Conservation (phyloP, 2,113 vertebrate genomes). For the Alces alces region DNA sequence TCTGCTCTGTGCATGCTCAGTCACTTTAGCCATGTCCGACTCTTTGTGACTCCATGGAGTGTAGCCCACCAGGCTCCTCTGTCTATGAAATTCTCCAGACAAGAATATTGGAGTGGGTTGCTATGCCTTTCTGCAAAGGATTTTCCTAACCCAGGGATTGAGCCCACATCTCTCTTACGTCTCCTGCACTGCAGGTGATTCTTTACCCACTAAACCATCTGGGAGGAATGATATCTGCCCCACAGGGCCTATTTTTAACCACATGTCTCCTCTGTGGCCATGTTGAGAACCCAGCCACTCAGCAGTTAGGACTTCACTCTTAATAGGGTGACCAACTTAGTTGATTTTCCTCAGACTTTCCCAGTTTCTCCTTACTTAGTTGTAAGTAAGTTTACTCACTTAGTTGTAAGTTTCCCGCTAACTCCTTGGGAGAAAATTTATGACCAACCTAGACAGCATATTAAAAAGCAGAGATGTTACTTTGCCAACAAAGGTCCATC, state of each 20-base stretch:
- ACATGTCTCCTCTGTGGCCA: background rate
- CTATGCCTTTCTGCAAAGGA: background rate
- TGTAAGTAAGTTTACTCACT: background rate
- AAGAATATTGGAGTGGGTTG: background rate
- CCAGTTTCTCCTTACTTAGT: background rate
- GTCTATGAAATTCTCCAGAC: background rate
- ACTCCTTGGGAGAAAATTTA: background rate
- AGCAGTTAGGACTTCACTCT: background rate
- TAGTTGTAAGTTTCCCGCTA: background rate
- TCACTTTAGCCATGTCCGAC: background rate
- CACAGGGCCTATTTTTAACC: background rate
- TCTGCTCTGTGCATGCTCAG: background rate
- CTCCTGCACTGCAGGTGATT: background rate
- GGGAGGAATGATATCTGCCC: background rate
- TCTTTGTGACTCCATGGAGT: background rate
- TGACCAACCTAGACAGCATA: background rate
- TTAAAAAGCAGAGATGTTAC: background rate
- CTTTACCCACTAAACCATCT: background rate
- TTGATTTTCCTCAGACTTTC: background rate
- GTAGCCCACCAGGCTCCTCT: background rate
- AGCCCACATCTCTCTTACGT: background rate
- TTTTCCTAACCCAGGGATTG: background rate
- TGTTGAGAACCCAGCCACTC: background rate
- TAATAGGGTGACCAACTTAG: background rate
- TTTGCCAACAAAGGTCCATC: background rate